These are phyloP conservation scores for Cyrtodaria siliqua DNA, from an alignment of 2,888 invertebrate species.

Conservation along the genomic window DNA sequence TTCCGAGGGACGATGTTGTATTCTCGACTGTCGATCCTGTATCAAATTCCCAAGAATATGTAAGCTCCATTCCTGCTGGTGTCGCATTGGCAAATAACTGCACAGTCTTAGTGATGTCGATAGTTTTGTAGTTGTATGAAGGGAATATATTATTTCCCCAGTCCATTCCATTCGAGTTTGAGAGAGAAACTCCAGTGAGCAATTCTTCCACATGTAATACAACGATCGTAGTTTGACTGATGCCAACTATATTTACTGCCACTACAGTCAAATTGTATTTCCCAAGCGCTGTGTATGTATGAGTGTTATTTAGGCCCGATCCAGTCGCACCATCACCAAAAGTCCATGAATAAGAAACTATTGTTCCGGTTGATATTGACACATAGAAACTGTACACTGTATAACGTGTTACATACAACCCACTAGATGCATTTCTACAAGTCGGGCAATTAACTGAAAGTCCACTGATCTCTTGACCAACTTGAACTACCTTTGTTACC, in stretches of 20 bases:
- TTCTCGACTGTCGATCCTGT: conserved; percentile 7
- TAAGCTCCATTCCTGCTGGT: conserved; percentile 33
- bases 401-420: no score
- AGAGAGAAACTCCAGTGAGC: conserved; percentile 33
- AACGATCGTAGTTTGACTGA: no score
- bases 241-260: conserved; percentile 49
- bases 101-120: no score
- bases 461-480: conserved; percentile 61
- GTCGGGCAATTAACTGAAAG: conserved; percentile 60
- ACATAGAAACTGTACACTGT: no score
- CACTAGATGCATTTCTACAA: no score
- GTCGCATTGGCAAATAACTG: background rate
- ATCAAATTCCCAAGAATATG: conserved; percentile 38
- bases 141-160: conserved; percentile 17
- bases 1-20: conserved; percentile 4
- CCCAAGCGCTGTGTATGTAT: conserved; percentile 44
- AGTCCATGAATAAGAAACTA: no score
- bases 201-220: conserved; percentile 49
- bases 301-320: no score
- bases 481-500: conserved; percentile 44
- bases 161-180: background rate
- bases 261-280: conserved; percentile 57
- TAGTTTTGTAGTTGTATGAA: no score
- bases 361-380: no score
- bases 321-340: no score